Base-by-base conservation (phyloP, 37 sponge, comb jelly and placozoan genomes). In the Halichondria panicea region DNA sequence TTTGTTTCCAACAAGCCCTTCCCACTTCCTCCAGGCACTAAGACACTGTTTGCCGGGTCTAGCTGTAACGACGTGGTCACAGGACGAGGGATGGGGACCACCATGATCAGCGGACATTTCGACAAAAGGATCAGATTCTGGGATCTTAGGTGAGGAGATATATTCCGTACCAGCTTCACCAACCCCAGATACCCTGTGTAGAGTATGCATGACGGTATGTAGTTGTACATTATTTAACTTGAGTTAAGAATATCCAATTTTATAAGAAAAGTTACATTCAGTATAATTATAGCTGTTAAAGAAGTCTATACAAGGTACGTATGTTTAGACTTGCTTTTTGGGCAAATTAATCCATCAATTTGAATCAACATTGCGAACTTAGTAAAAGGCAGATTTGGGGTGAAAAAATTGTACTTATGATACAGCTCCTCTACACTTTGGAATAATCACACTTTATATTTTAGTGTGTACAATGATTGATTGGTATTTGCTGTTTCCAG, bases 61-160 rank as follows among this genome's bases (percentile, higher is more conserved):
- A 94, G 92, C 71, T 97, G 98, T 54, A 91, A 91, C 55, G 98
- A 97, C 77, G 70, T 97, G 11, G 94, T 91, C 27, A 58, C 82
- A 52, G 86, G 81, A 22, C 66, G 86, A 39, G 90, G 90, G 37
- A 60, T 72, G 72, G 93, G 90, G 76, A 65, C 65, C 79, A 63
- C 62, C 15, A 73, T 97, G 24, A 89, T 97, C 46, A 95, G 96
- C 67, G 95, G 95, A 33, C 98, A 97, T 55, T 89, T 90, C 62
- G 98, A 97, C 65, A 92, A 87, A 74, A 75, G 80, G 66, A 78
- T 97, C 54, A 63, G 98, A n/a, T 89, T 97, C 80, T 95, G 98
- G 95, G 98, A 97, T 68, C 35, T 71, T 11, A 81, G 87, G 87
- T 89, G 71, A n/a, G 41, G 41, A 22, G 24, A 8, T 42, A 24